Percentiles rank a stretch among this genome's conserved stretches.
Conservation (phyloP, 2,113 vertebrate genomes). For the Sterna hirundo region DNA sequence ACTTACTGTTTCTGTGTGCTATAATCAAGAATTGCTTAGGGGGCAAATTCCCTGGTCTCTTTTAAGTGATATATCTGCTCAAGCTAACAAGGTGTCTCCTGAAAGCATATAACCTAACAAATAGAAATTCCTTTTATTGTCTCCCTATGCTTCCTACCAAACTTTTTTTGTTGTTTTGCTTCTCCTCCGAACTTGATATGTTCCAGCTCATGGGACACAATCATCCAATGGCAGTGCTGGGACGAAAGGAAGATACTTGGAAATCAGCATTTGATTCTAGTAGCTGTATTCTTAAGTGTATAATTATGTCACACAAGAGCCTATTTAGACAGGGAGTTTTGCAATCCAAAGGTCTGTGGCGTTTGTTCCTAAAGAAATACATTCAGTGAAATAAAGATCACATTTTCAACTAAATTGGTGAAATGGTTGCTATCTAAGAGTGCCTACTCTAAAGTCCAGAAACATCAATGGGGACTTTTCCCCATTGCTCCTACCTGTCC, state of each 20-base stretch:
- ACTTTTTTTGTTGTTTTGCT: background rate
- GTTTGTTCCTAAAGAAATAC: background rate
- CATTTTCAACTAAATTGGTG: background rate
- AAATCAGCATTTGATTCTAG: background rate
- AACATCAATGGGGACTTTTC: background rate
- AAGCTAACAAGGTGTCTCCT: background rate
- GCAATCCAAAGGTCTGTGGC: background rate
- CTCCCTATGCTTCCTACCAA: background rate
- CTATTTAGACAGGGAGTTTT: background rate
- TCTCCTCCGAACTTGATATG: background rate
- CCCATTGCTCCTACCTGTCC: background rate
- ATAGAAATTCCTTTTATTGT: background rate
- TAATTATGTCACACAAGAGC: background rate
- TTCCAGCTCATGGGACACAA: background rate
- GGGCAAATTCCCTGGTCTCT: background rate
- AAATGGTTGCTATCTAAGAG: background rate
- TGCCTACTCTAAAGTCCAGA: background rate
- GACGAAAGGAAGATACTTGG: background rate
- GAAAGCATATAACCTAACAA: background rate
- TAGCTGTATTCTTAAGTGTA: background rate
- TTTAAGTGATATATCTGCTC: background rate
- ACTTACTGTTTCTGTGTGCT: background rate
- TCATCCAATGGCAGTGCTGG: background rate
- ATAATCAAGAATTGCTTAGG: background rate
- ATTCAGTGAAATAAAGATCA: background rate